phyloP scores from a whole-genome alignment of 2,888 invertebrate genomes.

The Orchestes rusci region DNA sequence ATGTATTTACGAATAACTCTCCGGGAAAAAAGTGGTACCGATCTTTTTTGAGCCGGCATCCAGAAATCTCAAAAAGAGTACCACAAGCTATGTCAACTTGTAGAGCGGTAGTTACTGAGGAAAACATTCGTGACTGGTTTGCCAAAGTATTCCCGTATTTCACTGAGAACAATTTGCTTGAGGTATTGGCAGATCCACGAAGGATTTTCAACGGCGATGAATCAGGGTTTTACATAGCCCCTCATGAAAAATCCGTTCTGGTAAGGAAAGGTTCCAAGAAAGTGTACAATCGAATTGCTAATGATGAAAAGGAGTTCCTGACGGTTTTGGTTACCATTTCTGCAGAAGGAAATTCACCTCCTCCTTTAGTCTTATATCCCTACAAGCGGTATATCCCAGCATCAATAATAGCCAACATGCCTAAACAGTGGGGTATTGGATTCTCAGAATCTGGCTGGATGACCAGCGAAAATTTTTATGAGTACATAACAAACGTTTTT shows the following conservation, averaged over 20 bases:
- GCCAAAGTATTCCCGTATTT: conserved; percentile 5
- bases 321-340: conserved; percentile 7
- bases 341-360: conserved; percentile 8
- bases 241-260: conserved; percentile 8
- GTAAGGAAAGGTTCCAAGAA: conserved; percentile 10
- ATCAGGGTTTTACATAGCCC: conserved; percentile 7
- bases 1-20: no score
- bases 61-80: conserved; percentile 4
- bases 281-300: conserved; percentile 6
- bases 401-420: conserved; percentile 4
- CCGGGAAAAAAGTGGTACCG: no score
- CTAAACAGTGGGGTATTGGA: conserved; percentile 35
- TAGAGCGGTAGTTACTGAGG: conserved; percentile 5
- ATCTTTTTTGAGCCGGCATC: no score
- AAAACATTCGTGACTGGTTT: conserved; percentile 4
- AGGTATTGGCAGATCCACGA: conserved; percentile 6
- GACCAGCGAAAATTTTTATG: no score
- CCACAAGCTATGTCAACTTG: conserved; percentile 9
- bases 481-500: no score
- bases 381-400: conserved; percentile 11
- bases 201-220: conserved; percentile 16
- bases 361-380: conserved; percentile 15
- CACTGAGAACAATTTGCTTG: conserved; percentile 1
- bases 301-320: conserved; percentile 1
- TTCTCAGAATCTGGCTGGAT: no score